A percentile compares a stretch with the other conserved stretches of the same genome.
phyloP scores from a whole-genome alignment of 2,888 invertebrate genomes.

The Nyleta sp. region DNA sequence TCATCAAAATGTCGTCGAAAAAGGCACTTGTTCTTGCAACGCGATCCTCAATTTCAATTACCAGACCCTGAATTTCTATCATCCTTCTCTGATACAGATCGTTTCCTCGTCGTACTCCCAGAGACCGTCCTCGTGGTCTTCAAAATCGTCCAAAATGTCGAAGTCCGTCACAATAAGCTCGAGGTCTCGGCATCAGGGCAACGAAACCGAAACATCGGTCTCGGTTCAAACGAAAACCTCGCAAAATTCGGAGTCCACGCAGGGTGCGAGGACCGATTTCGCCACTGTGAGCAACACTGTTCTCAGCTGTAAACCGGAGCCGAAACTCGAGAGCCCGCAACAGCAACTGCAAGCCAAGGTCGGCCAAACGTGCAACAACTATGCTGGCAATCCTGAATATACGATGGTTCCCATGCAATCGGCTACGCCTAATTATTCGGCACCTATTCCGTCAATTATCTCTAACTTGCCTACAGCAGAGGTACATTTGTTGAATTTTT shows the following conservation, averaged over 20 bases:
- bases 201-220: slow-evolving; percentile 86
- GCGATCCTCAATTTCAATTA: too few species aligned
- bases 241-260: slow-evolving; percentile 73
- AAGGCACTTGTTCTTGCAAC: too few species aligned
- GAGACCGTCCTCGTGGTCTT: slow-evolving; percentile 79
- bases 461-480: slow-evolving; percentile 75
- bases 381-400: slow-evolving; percentile 82
- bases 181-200: slow-evolving; percentile 71
- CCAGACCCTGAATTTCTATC: not conserved
- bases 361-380: slow-evolving; percentile 72
- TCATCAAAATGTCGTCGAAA: too few species aligned
- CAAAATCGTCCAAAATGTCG: slow-evolving; percentile 77
- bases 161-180: slow-evolving; percentile 70
- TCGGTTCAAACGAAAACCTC: slow-evolving; percentile 88
- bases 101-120: slow-evolving; percentile 69
- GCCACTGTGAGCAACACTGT: slow-evolving; percentile 68
- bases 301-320: slow-evolving; percentile 65
- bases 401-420: slow-evolving; percentile 85
- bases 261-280: slow-evolving; percentile 55
- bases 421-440: slow-evolving; percentile 83
- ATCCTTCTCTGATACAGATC: slow-evolving; percentile 39
- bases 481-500: too few species aligned
- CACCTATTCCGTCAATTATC: slow-evolving; percentile 79
- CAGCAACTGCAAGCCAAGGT: slow-evolving; percentile 73
- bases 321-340: slow-evolving; percentile 60